Percentiles rank a stretch among this genome's conserved stretches.
These are phyloP conservation scores for Hydractinia echinata DNA, from an alignment of 30 jellyfish, hydroid and myxozoan species.

Conservation along the genomic window DNA sequence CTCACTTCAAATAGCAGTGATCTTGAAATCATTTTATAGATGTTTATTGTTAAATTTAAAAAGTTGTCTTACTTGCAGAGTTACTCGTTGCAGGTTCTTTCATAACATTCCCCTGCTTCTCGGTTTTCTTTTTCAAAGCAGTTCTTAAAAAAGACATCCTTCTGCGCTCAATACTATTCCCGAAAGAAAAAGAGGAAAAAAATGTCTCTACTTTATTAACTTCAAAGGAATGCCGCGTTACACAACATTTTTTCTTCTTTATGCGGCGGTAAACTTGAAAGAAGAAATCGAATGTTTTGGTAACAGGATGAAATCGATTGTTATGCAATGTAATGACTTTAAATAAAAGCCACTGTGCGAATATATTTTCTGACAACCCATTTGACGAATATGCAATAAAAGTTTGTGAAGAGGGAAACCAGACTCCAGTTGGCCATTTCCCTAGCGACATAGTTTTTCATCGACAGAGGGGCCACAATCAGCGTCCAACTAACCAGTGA, in stretches of 20 bases:
- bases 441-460: background rate
- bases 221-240: constrained; percentile 9
- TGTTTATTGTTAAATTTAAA: constrained; percentile 5
- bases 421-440: constrained; percentile 2
- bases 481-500: constrained; percentile 10
- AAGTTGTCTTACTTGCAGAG: background rate
- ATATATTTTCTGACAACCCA: constrained; percentile 14
- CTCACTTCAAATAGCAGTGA: background rate
- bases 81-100: background rate
- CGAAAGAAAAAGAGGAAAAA: background rate
- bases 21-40: background rate
- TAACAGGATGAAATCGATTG: too few relatives aligned
- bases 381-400: background rate
- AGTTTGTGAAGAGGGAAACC: background rate
- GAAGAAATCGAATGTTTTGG: background rate
- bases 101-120: background rate
- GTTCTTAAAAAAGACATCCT: constrained; percentile 2
- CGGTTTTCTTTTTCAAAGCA: constrained; percentile 5
- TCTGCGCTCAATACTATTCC: background rate
- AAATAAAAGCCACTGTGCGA: too few relatives aligned
- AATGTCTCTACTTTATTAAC: background rate
- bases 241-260: background rate
- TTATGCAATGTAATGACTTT: too few relatives aligned
- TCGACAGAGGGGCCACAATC: constrained; percentile 11
- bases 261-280: constrained; percentile 14